Evolutionary conservation across 2,797 vertebrate genomes (phyloP), one percentile per base, ranked within the genome.

Genomic region (Lophius americanus): DNA sequence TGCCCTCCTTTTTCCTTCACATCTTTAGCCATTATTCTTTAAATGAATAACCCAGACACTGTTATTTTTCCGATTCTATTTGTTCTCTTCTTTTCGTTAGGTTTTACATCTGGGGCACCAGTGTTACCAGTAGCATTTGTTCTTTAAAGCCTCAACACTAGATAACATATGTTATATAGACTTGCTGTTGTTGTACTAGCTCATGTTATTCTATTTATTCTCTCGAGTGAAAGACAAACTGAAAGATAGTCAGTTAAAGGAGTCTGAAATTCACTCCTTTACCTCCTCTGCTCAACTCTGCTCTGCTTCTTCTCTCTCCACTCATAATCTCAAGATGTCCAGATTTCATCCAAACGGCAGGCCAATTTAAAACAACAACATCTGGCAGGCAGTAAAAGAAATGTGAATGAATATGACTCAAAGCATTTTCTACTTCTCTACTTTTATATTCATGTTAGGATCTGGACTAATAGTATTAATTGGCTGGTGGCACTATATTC

Each of bases 1-100:
- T 43, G n/a, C 35, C 59, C 32, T 49, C 12, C 23, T 13, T 49
- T 55, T 35, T 55, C 11, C 35, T 52, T 54, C n/a, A 42, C 59
- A 51, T n/a, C 23, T 10, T 8, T 48, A 35, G 64, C 47, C 38
- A 39, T 32, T 59, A 43, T 10, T 44, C 6, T 59, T 10, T 35
- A 23, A 33, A 8, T 7, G 37, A 47, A 37, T 33, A 48, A 48
- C 2, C 35, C 23, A 53, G 0, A n/a, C 38, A 13, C 23, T 13
- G 11, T 10, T 23, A 13, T 56, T 64, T 5, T 23, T 63, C 36
- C 12, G 46, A 43, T 59, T 23, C 6, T 56, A 4, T 6, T 10
- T 56, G 33, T 14, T 35, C 6, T 23, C 9, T 46, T 60, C 14
- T 61, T n/a, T 14, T 33, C 3, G 11, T 35, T 23, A 1, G 1